These are phyloP conservation scores for Parochlus steinenii DNA, from an alignment of 2,888 invertebrate species.

Conservation along the genomic window DNA sequence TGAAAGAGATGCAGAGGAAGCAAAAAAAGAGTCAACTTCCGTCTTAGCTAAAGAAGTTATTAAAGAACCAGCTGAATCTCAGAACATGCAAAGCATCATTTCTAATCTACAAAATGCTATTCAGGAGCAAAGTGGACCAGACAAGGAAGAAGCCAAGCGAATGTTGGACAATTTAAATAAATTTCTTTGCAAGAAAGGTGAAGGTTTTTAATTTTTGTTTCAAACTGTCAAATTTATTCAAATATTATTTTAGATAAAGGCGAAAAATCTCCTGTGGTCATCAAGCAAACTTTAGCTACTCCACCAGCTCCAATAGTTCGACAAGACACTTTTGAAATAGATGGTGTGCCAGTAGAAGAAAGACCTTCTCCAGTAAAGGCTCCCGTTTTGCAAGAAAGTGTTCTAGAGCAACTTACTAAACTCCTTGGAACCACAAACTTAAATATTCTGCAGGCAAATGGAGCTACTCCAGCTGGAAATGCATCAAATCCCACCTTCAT, in stretches of 20 bases:
- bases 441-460: too few relatives aligned
- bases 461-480: not conserved
- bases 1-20: not conserved
- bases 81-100: not conserved
- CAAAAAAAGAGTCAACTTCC: not conserved
- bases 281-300: not conserved
- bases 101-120: constrained; percentile 1
- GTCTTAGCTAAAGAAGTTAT: not conserved
- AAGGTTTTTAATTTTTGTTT: too few relatives aligned
- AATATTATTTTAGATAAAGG: too few relatives aligned
- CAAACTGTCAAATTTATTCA: too few relatives aligned
- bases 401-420: constrained; percentile 3
- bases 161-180: constrained; percentile 1
- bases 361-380: too few relatives aligned
- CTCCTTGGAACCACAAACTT: constrained; percentile 1
- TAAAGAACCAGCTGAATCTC: not conserved
- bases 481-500: not conserved
- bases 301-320: constrained; percentile 4
- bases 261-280: too few relatives aligned
- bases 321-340: constrained; percentile 10
- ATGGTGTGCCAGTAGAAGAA: too few relatives aligned
- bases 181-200: not conserved
- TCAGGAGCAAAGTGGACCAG: not conserved
- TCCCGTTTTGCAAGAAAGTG: not conserved
- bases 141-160: constrained; percentile 6